Percentiles rank a stretch among this genome's conserved stretches.
Conservation (phyloP, 2,113 vertebrate species). For the Leucopsar rothschildi region DNA sequence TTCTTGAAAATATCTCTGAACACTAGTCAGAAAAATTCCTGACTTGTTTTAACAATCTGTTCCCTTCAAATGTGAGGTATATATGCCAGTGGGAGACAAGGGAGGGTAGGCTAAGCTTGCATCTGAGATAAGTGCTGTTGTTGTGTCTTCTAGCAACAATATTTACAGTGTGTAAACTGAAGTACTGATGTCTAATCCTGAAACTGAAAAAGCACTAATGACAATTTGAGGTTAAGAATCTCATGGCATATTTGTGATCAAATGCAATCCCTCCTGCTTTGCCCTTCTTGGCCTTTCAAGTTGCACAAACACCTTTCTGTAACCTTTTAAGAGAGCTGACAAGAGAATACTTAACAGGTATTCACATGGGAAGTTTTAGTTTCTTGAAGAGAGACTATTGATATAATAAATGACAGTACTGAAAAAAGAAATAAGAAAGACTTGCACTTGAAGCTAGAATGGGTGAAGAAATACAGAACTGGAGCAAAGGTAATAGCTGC, state of each 20-base stretch:
- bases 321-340: neutral
- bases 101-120: neutral
- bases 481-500: neutral
- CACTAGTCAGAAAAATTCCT: neutral
- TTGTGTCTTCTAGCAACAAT: neutral
- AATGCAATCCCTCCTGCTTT: neutral
- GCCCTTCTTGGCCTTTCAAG: neutral
- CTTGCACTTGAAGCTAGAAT: neutral
- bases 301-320: neutral
- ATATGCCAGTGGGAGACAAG: neutral
- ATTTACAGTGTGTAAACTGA: neutral
- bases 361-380: neutral
- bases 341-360: neutral
- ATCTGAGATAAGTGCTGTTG: neutral
- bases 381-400: neutral
- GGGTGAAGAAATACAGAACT: neutral
- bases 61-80: neutral
- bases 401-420: neutral
- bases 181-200: neutral
- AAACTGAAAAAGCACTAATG: neutral
- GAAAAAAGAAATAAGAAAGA: neutral
- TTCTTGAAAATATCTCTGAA: neutral
- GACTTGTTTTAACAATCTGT: neutral
- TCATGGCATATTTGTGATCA: neutral
- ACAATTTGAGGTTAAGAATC: neutral